Evolutionary conservation across 2,888 invertebrate species (phyloP).

Genomic region (Tipula helvola): DNA sequence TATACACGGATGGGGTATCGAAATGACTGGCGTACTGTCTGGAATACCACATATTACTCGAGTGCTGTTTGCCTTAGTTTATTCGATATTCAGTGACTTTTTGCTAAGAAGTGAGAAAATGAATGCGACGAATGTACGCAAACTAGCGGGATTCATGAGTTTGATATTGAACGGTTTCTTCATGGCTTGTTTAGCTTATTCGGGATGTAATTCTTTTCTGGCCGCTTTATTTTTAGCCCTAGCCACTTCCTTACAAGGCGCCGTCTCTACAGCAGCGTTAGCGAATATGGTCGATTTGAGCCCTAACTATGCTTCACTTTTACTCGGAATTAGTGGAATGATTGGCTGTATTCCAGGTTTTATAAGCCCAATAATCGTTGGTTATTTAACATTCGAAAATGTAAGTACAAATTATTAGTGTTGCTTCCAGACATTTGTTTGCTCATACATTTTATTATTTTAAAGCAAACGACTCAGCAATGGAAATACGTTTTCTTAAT

Average conservation of each 20-base stretch:
- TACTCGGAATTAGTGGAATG: constrained; percentile 47
- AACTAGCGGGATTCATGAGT: constrained; percentile 47
- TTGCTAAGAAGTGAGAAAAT: constrained; percentile 43
- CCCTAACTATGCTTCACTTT: constrained; percentile 45
- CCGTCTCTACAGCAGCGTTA: constrained; percentile 51
- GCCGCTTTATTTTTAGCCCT: constrained; percentile 47
- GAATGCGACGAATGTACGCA: constrained; percentile 48
- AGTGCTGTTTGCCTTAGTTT: constrained; percentile 43
- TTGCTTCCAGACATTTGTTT: neutral
- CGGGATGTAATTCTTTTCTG: constrained; percentile 45
- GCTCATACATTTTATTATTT: constrained; percentile 12
- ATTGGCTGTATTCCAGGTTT: constrained; percentile 46
- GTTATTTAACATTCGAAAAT: constrained; percentile 46
- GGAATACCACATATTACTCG: constrained; percentile 49
- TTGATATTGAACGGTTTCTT: constrained; percentile 48
- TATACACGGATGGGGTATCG: constrained; percentile 55
- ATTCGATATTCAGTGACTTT: constrained; percentile 45
- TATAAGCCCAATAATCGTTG: constrained; percentile 48
- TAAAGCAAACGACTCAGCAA: constrained; percentile 44
- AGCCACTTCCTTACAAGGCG: constrained; percentile 52
- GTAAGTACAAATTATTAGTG: constrained; percentile 36
- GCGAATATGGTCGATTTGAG: constrained; percentile 55
- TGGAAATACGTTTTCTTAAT: constrained; percentile 51
- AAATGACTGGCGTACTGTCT: constrained; percentile 47
- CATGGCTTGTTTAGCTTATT: constrained; percentile 47